Base-by-base conservation (phyloP, 2,113 vertebrate species). In the Esox niger region DNA sequence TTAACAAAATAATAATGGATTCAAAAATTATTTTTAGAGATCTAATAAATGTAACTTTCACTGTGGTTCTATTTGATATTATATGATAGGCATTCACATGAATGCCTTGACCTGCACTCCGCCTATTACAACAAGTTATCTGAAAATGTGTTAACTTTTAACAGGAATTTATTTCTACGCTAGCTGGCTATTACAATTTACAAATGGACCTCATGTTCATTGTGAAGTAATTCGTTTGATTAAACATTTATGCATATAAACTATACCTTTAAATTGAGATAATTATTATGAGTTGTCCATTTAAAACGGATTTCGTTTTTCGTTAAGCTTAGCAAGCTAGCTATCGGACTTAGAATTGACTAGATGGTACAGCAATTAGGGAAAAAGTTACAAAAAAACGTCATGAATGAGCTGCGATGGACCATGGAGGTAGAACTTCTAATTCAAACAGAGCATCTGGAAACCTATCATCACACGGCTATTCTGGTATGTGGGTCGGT, bases 41-140 rank as follows among this genome's bases (percentile, higher is more conserved):
- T 59, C 10, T 2, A n/a, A 13, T 6, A 17, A 3, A 30, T 30
- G 17, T 27, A 27, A 57, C 15, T 30, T 20, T 8, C 7, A 21
- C 31, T 30, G 4, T 59, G 27, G 6, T 31, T 31, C 7, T 49
- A 7, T 11, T 30, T 64, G 4, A 21, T 6, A n/a, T 35, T 66
- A 23, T 52, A n/a, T 9, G n/a, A 58, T 23, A 66, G 63, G 70
- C 70, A 43, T 46, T n/a, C 23, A 46, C 23, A 32, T 4, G 23
- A 5, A 52, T 23, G 25, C 23, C n/a, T 13, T 52, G 47, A 23
- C 35, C 5, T 38, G 5, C 47, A 21, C 29, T 59, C 57, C 29
- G 57, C 57, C 38, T 15, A 43, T 43, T 15, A 43, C 20, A n/a
- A 20, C 4, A 52, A 52, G 47, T 52, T 5, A 21, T 52, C 21